Conservation (phyloP, 2,888 invertebrate genomes). For the Sinodicranocentrus sp. region DNA sequence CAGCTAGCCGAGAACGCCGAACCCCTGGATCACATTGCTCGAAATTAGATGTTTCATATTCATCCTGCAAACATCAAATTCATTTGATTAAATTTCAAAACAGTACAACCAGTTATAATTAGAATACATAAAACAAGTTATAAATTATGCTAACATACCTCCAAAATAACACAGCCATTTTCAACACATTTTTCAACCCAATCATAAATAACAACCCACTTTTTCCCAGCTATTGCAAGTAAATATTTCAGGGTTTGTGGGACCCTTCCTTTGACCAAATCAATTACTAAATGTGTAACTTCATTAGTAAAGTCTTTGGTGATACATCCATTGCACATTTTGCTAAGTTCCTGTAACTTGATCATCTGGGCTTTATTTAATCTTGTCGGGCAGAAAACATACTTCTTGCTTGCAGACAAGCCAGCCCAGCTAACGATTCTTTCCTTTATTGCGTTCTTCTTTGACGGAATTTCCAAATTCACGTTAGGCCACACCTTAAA, state of each 20-base stretch:
- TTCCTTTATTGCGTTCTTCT: too few relatives aligned
- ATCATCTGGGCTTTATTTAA: constrained; percentile 51
- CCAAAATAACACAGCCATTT: constrained; percentile 59
- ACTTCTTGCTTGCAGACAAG: constrained; percentile 18
- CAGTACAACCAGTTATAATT: background rate
- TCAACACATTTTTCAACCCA: constrained; percentile 74
- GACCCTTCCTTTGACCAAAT: constrained; percentile 63
- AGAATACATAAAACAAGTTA: background rate
- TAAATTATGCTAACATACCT: constrained; percentile 58
- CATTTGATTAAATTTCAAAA: too few relatives aligned
- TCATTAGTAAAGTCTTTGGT: constrained; percentile 61
- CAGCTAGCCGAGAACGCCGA: constrained; percentile 57
- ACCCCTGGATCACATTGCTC: constrained; percentile 69
- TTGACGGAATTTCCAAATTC: too few relatives aligned
- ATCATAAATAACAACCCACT: constrained; percentile 74
- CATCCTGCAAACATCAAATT: constrained; percentile 49
- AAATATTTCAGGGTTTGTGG: constrained; percentile 75
- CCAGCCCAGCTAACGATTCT: too few relatives aligned
- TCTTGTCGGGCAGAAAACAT: constrained; percentile 72
- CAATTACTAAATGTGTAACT: constrained; percentile 72
- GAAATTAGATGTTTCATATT: constrained; percentile 70
- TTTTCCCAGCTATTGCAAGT: constrained; percentile 74
- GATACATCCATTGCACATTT: constrained; percentile 65
- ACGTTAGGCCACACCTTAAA: too few relatives aligned
- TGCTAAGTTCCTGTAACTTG: constrained; percentile 59